Conservation (phyloP, 2,888 invertebrate species). For the Azorinus chamasolen region DNA sequence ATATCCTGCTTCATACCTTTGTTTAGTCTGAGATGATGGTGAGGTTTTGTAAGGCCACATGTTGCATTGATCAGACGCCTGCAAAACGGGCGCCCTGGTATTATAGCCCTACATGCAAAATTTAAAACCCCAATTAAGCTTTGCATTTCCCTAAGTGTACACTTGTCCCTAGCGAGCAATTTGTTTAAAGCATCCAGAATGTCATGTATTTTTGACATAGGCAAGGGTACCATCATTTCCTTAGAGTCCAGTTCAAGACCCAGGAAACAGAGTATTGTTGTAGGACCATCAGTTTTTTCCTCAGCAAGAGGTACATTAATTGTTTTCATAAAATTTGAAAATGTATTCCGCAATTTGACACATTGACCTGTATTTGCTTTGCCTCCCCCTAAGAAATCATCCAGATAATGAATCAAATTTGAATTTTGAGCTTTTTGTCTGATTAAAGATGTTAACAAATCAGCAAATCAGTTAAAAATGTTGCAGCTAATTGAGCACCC, state of each 20-base stretch:
- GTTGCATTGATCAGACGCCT: constrained; percentile 9
- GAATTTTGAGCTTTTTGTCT: too few relatives aligned
- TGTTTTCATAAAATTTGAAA: not conserved
- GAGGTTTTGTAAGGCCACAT: constrained; percentile 4
- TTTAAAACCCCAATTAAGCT: constrained; percentile 2
- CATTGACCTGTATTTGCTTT: not conserved
- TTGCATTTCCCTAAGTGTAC: constrained; percentile 3
- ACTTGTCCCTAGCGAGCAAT: not conserved
- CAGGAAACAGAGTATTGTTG: constrained; percentile 2
- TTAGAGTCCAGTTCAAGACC: constrained; percentile 13
- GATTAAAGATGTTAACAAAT: not conserved
- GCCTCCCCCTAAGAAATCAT: constrained; percentile 12
- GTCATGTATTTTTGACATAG: not conserved
- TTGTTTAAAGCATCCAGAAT: not conserved
- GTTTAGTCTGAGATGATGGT: constrained; percentile 3
- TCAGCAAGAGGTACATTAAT: constrained; percentile 8
- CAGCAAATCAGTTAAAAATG: not conserved
- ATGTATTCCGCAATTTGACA: not conserved
- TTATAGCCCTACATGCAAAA: constrained; percentile 5
- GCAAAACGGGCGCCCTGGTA: constrained; percentile 10
- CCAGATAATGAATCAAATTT: constrained; percentile 10
- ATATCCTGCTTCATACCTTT: constrained; percentile 8
- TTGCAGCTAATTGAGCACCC: not conserved
- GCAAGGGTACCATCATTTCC: not conserved
- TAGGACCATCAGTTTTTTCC: constrained; percentile 15